Evolutionary conservation across 2,888 invertebrate species (phyloP), one percentile per base, ranked within the genome.

Genomic region (Meghimatium bilineatum): DNA sequence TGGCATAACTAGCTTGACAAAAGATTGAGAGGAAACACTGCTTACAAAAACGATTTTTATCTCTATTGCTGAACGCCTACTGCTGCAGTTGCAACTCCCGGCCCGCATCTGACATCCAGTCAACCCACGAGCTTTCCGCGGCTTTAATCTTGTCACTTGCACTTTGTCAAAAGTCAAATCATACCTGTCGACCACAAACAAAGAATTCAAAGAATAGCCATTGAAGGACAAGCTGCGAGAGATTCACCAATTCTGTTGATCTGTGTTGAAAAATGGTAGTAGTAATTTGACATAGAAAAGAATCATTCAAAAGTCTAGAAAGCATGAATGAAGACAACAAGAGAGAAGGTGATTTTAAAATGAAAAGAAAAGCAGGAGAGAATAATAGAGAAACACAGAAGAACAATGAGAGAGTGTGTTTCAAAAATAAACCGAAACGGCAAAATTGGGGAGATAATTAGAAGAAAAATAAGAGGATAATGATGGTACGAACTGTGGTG

Each of bases 391-490:
- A 77, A 77, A 77, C 77, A 77, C 63, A 34, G 29, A 36, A 17
- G 29, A 38, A 66, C 29, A 29, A 6, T 34, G 80, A 67, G 36
- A 69, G 34, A 36, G 49, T 77, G 74, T 5, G 66, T 44, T 75
- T 12, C n/a, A 56, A 81, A 63, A 75, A 75, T 75, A 44, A 81
- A 74, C 44, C 32, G 14, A 75, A 75, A 81, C 8, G 63, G 52
- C 34, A 29, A 72, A 80, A 80, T 72, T 71, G 80, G 56, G n/a
- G 80, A 49, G 60, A 36, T 52, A 80, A 80, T 80, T 80, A 80
- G 80, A 56, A 26, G 72, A 80, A 80, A 80, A 72, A 52, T 80
- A 80, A 80, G 80, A 80, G 80, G 71, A 72, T 80, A 80, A 80
- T 80, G 23, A 80, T 60, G 23, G 36, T 80, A 80, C 69, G 72